phyloP scores from a whole-genome alignment of 2,113 vertebrate genomes.

The Stegastes partitus region DNA sequence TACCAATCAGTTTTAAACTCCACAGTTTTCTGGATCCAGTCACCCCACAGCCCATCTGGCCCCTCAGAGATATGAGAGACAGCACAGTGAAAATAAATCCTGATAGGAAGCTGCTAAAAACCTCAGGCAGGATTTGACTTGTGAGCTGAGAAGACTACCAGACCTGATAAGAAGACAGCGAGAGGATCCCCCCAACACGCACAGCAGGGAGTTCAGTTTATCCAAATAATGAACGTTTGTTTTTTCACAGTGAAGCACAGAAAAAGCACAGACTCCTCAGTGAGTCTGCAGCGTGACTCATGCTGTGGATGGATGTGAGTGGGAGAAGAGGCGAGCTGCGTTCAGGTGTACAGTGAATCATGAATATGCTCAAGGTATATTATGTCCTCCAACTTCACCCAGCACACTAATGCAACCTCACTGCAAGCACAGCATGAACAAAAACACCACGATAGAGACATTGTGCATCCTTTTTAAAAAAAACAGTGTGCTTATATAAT shows the following conservation, averaged over 20 bases:
- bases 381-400: constrained; percentile 1
- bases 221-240: not conserved
- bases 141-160: constrained; percentile 22
- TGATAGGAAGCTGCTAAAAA: constrained; percentile 10
- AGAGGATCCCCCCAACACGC: constrained; percentile 11
- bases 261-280: not conserved
- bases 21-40: not conserved
- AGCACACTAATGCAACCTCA: not conserved
- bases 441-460: not conserved
- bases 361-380: not conserved
- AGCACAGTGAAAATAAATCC: constrained; percentile 28
- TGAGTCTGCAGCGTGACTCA: constrained; percentile 53
- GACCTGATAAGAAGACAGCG: constrained; percentile 25
- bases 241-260: constrained; percentile 20
- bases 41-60: not conserved
- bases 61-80: constrained; percentile 23
- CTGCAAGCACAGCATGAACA: not conserved
- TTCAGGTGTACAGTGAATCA: constrained; percentile 46
- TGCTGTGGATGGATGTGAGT: constrained; percentile 32
- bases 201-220: not conserved
- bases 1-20: not conserved
- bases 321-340: constrained; percentile 23
- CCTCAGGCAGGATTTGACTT: constrained; percentile 35
- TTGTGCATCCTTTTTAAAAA: not conserved
- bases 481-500: not conserved